Conservation (phyloP, 2,797 vertebrate species). For the Gambusia yucatana region DNA sequence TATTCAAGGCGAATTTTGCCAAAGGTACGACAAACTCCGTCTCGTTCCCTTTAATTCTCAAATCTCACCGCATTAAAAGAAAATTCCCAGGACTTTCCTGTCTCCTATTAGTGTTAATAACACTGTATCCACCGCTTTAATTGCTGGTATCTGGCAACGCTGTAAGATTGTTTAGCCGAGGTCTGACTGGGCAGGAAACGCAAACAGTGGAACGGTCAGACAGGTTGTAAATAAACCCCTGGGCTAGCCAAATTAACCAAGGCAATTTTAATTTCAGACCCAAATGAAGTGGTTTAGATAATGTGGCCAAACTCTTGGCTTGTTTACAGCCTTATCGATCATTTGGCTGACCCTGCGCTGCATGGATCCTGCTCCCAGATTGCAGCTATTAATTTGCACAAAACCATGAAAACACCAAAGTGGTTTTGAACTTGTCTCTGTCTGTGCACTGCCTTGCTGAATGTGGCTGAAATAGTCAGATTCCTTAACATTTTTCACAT, state of each 20-base stretch:
- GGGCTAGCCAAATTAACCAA: slow-evolving; percentile 31
- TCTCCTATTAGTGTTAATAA: slow-evolving; percentile 36
- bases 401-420: not conserved
- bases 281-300: slow-evolving; percentile 25
- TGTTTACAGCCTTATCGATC: slow-evolving; percentile 21
- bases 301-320: slow-evolving; percentile 1
- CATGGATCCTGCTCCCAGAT: not conserved
- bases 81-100: slow-evolving; percentile 17
- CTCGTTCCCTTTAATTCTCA: slow-evolving; percentile 6
- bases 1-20: slow-evolving; percentile 79
- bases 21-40: slow-evolving; percentile 46
- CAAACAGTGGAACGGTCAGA: slow-evolving; percentile 52
- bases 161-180: slow-evolving; percentile 38
- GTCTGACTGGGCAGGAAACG: slow-evolving; percentile 52
- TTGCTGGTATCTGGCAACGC: slow-evolving; percentile 54
- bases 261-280: slow-evolving; percentile 14
- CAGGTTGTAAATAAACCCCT: slow-evolving; percentile 52
- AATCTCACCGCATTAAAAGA: slow-evolving; percentile 3
- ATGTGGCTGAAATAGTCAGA: not conserved
- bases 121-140: slow-evolving; percentile 45
- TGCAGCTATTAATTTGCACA: not conserved
- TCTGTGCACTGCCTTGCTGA: not conserved
- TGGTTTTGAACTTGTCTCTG: not conserved
- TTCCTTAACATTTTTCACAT: not conserved
- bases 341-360: not conserved